These are phyloP conservation scores for Semnornis frantzii DNA, from an alignment of 2,113 vertebrate species.

Conservation along the genomic window DNA sequence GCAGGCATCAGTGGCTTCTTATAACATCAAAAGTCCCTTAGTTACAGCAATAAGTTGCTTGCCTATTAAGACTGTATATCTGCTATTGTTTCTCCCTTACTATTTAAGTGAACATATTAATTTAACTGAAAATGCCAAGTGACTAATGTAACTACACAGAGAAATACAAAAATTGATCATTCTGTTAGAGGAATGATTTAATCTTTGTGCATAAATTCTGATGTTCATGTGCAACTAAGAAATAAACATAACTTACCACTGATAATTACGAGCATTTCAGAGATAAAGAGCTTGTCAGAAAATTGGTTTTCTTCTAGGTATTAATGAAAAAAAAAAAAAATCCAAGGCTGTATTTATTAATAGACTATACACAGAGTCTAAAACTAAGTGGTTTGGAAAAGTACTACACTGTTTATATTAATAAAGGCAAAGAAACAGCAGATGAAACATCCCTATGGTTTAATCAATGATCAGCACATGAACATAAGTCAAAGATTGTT, in stretches of 20 bases:
- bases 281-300: conserved; percentile 10
- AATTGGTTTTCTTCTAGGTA: conserved; percentile 28
- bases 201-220: conserved; percentile 23
- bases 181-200: conserved; percentile 9
- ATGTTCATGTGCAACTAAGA: neutral
- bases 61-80: neutral
- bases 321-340: conserved; percentile 23
- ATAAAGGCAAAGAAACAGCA: conserved; percentile 60
- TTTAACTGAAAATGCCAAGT: conserved; percentile 51
- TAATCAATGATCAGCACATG: conserved; percentile 74
- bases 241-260: neutral
- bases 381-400: conserved; percentile 46
- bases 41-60: neutral
- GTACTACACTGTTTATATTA: conserved; percentile 67
- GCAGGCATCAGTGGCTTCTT: neutral
- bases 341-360: conserved; percentile 26
- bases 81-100: neutral
- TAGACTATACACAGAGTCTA: conserved; percentile 12
- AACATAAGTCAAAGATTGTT: conserved; percentile 69
- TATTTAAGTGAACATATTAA: conserved; percentile 26
- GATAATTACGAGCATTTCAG: neutral
- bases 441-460: conserved; percentile 75
- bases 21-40: neutral
- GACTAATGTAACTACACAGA: conserved; percentile 3
- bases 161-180: conserved; percentile 23